These are phyloP conservation scores for Trinorchestia longiramus DNA, from an alignment of 1,140 invertebrate species.

Conservation along the genomic window DNA sequence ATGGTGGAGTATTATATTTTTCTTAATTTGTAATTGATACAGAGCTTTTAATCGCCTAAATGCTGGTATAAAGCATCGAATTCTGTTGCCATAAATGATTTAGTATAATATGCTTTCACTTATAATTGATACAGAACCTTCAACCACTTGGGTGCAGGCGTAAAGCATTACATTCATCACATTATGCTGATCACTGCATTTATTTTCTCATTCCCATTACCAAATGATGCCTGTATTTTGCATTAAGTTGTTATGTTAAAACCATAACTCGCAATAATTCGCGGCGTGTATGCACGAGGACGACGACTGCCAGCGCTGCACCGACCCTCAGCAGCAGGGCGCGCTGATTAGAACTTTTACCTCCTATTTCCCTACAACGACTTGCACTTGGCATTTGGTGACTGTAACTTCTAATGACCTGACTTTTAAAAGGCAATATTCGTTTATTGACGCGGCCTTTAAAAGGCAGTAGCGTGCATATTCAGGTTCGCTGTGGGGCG, in stretches of 20 bases:
- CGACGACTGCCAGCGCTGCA: not conserved
- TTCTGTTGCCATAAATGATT: not conserved
- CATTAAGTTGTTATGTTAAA: not conserved
- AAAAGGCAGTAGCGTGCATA: not conserved
- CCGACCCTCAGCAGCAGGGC: not conserved
- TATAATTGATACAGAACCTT: not conserved
- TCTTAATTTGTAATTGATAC: no score
- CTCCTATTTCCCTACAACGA: not conserved
- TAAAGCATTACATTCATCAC: not conserved
- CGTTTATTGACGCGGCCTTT: not conserved
- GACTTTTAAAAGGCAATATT: conserved; percentile 9
- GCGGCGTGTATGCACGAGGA: not conserved
- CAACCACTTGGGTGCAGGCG: not conserved
- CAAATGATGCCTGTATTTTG: not conserved
- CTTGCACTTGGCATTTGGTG: not conserved
- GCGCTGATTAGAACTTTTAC: not conserved
- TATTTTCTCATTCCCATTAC: not conserved
- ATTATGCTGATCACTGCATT: not conserved
- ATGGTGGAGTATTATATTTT: no score
- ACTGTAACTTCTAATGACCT: not conserved
- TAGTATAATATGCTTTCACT: not conserved
- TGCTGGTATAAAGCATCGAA: not conserved
- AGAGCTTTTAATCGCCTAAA: no score
- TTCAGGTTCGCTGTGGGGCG: no score
- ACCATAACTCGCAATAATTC: not conserved